These are phyloP conservation scores for Yponomeuta malinellus DNA, from an alignment of 2,888 invertebrate species.

Conservation along the genomic window DNA sequence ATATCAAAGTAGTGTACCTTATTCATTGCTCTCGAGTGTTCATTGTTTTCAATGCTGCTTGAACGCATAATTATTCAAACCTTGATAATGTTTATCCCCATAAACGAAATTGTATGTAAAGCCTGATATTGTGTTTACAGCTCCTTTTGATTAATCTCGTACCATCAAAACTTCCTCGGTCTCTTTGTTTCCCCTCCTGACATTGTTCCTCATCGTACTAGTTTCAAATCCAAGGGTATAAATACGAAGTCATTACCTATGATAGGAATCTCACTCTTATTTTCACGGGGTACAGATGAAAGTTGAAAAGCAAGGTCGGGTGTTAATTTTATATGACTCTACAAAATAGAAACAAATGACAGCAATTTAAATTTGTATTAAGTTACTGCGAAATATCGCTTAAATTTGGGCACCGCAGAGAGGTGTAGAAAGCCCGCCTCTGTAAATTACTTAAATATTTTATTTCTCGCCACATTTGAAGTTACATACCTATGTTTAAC, in stretches of 20 bases:
- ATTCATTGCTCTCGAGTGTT: too few relatives aligned
- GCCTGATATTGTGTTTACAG: background rate
- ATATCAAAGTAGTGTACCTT: too few relatives aligned
- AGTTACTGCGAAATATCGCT: conserved; percentile 9
- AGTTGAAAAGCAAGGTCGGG: background rate
- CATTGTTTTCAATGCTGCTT: too few relatives aligned
- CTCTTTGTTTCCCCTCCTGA: background rate
- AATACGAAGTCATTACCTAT: background rate
- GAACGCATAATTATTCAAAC: too few relatives aligned
- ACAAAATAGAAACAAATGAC: conserved; percentile 13
- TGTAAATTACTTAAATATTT: too few relatives aligned
- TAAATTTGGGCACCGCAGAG: background rate
- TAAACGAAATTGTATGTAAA: conserved; percentile 5
- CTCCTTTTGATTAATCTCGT: conserved; percentile 6
- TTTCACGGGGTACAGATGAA: background rate
- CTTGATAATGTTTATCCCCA: background rate
- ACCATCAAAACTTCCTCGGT: conserved; percentile 4
- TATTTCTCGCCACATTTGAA: too few relatives aligned
- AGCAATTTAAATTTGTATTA: conserved; percentile 12
- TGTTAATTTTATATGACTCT: conserved; percentile 1
- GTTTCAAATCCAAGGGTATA: conserved; percentile 5
- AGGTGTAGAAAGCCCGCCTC: too few relatives aligned
- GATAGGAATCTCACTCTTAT: background rate
- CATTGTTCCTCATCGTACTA: background rate
- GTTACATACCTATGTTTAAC: too few relatives aligned